Evolutionary conservation across 2,113 vertebrate genomes (phyloP), one percentile per base, ranked within the genome.

Genomic region (Tragelaphus scriptus): DNA sequence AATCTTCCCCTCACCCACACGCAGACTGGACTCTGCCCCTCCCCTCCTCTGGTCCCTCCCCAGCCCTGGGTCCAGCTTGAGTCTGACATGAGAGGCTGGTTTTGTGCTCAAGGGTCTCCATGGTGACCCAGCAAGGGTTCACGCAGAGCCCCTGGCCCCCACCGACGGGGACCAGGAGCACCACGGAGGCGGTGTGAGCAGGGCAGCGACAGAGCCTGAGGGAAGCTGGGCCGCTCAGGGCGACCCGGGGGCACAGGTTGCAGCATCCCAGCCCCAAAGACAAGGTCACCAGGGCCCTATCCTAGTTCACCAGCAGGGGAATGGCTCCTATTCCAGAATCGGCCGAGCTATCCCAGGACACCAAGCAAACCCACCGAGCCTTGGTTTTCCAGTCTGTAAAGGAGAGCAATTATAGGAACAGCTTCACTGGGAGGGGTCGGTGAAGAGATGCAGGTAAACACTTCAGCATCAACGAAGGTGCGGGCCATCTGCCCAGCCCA

Each of bases 1-100:
- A 56, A 4, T 26, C 56, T 17, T 1, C 21, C 4, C 71, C 6
- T 71, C 71, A 1, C 32, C 13, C 16, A 6, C 1, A 0, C 2
- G 28, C 63, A 25, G 3, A 79, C 1, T 32, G 21, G 7, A 16
- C 63, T 19, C 19, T 2, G 36, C 49, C 5, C 13, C 40, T 19
- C 44, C 75, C 47, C 32, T 63, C 75, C 7, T 12, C 51, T 68
- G 77, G 65, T 17, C 59, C 30, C 56, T 1, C 59, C 58, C 11
- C n/a, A 28, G 32, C 32, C 80, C 87, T 26, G 55, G 88, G 26
- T 51, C 81, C 26, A 51, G 44, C 71, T 53, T 9, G 61, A 17
- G 19, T 30, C 71, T 88, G 65, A 56, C 51, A 21, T 2, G 19
- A 55, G 68, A 44, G 23, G 21, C 79, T 30, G 14, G 19, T 44